Evolutionary conservation across 2,888 invertebrate genomes (phyloP), one percentile per base, ranked within the genome.

Genomic region (Stomorhina lunata): DNA sequence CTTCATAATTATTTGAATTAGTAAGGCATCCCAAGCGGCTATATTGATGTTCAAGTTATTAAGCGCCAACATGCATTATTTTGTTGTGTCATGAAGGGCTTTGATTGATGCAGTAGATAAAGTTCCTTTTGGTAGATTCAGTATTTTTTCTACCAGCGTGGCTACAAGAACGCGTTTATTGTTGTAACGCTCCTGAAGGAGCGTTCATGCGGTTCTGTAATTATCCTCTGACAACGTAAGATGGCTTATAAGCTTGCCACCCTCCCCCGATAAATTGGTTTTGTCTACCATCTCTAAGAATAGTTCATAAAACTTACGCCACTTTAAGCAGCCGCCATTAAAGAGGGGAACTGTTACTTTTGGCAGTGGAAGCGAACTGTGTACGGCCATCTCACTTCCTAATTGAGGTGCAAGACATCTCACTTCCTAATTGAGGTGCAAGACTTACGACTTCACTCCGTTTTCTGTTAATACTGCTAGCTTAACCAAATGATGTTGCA

Each of bases 171-270:
- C 15, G 4, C 57, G n/a, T 57, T 59, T 59, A 17, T 66, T 76
- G 59, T 76, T 66, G 48, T 66, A 66, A 3, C 65, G 32, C 10
- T 66, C 48, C 12, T 53, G 53, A 4, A 55, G 55, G 10, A 65
- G 25, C 5, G 2, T 40, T 65, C 75, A 57, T 15, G 65, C 32
- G 1, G 65, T 55, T n/a, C 20, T 32, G 29, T 76, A 75, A 32
- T 75, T 55, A 32, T 75, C 43, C 10, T 55, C 45, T 9, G 65
- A 65, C 10, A 43, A 45, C 20, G n/a, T n/a, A n/a, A n/a, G n/a
- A n/a, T n/a, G n/a, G n/a, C n/a, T n/a, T n/a, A n/a, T n/a, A n/a
- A n/a, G n/a, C n/a, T n/a, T n/a, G n/a, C n/a, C n/a, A n/a, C n/a
- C n/a, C n/a, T n/a, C n/a, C n/a, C n/a, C n/a, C n/a, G n/a, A n/a